These are phyloP conservation scores for Seriola dumerili DNA, from an alignment of 2,113 vertebrate species.

Conservation along the genomic window DNA sequence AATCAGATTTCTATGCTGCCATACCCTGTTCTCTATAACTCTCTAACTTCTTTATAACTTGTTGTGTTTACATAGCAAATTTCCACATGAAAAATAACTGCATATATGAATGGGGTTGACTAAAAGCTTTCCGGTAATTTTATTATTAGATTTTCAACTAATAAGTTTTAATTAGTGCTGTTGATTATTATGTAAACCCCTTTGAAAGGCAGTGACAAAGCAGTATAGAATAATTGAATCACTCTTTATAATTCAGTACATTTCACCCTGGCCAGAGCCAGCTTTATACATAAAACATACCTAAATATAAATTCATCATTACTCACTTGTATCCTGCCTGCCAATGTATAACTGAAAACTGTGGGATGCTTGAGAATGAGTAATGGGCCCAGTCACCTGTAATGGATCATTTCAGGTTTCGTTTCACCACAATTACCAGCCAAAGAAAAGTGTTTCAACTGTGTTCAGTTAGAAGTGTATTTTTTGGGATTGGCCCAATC, in stretches of 20 bases:
- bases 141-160: neutral
- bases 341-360: constrained; percentile 50
- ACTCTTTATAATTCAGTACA: neutral
- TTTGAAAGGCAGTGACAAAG: neutral
- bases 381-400: constrained; percentile 41
- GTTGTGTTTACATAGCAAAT: neutral
- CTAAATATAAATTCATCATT: constrained; percentile 42
- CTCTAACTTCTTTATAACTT: neutral
- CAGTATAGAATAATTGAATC: neutral
- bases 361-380: constrained; percentile 51
- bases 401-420: constrained; percentile 63
- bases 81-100: neutral
- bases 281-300: constrained; percentile 6
- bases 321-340: constrained; percentile 17
- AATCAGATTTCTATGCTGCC: neutral
- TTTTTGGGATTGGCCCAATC: constrained; percentile 55
- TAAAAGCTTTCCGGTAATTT: neutral
- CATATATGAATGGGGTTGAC: neutral
- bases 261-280: neutral
- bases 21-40: neutral
- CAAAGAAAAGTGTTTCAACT: constrained; percentile 61
- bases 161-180: neutral
- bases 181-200: neutral
- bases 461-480: constrained; percentile 48
- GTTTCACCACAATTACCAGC: constrained; percentile 57